Evolutionary conservation across 2,888 invertebrate genomes (phyloP).

Genomic region (Lacanobia oleracea): DNA sequence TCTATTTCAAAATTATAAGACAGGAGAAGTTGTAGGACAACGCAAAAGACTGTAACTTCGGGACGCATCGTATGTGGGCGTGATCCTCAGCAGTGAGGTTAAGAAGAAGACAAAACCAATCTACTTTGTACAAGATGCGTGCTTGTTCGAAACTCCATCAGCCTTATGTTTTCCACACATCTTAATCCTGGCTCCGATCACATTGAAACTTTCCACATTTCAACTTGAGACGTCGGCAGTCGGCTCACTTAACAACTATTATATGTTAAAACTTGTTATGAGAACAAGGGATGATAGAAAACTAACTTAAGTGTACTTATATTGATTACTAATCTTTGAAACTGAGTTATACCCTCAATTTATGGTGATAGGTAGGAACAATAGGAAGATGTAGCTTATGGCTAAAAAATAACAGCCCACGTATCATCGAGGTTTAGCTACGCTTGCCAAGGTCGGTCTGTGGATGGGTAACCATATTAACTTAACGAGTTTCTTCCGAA

Average conservation of each 20-base stretch:
- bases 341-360: not conserved
- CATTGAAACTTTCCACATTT: slow-evolving; percentile 49
- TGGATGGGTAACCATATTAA: too few relatives aligned
- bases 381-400: too few relatives aligned
- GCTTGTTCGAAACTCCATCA: not conserved
- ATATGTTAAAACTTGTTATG: slow-evolving; percentile 39
- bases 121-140: not conserved
- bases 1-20: too few relatives aligned
- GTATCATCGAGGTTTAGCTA: too few relatives aligned
- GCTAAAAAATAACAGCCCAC: too few relatives aligned
- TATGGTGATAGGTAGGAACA: too few relatives aligned
- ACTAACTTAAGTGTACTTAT: slow-evolving; percentile 20
- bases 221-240: slow-evolving; percentile 39
- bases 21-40: too few relatives aligned
- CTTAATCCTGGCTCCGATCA: slow-evolving; percentile 43
- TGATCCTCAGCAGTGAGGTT: too few relatives aligned
- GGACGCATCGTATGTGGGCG: too few relatives aligned
- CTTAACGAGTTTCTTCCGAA: too few relatives aligned
- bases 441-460: too few relatives aligned
- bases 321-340: slow-evolving; percentile 6
- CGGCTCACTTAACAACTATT: slow-evolving; percentile 37
- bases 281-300: slow-evolving; percentile 24
- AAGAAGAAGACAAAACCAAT: not conserved
- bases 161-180: slow-evolving; percentile 34
- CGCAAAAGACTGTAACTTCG: too few relatives aligned